Conservation (phyloP, 1,140 invertebrate genomes). For the Dryas iulia region DNA sequence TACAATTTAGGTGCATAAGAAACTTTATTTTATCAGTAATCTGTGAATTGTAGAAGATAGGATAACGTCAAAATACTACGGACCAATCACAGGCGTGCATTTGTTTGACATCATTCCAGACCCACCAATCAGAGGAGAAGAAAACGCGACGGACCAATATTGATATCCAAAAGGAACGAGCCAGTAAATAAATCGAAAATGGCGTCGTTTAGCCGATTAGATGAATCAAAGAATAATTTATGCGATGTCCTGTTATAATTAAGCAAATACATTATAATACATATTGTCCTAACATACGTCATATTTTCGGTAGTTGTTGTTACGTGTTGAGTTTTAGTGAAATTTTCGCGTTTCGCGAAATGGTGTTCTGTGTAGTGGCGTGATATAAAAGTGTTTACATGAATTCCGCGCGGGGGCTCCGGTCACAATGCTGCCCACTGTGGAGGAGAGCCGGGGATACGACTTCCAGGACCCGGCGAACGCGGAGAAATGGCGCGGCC, state of each 20-base stretch:
- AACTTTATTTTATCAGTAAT: constrained; percentile 17
- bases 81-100: constrained; percentile 32
- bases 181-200: constrained; percentile 74
- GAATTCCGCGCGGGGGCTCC: constrained; percentile 54
- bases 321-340: constrained; percentile 28
- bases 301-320: constrained; percentile 39
- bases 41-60: constrained; percentile 1
- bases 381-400: constrained; percentile 70
- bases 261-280: constrained; percentile 36
- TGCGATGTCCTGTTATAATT: constrained; percentile 51
- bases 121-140: constrained; percentile 32
- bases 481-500: constrained; percentile 92
- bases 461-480: constrained; percentile 94
- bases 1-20: background rate
- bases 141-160: constrained; percentile 22
- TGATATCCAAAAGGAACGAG: constrained; percentile 47
- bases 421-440: constrained; percentile 76
- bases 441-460: constrained; percentile 86
- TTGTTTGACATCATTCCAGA: constrained; percentile 37
- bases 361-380: constrained; percentile 56
- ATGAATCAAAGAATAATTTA: constrained; percentile 63
- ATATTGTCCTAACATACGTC: constrained; percentile 29
- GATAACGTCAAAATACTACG: constrained; percentile 5
- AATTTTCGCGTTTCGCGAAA: constrained; percentile 51
- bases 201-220: constrained; percentile 75